These are phyloP conservation scores for Martes martes DNA, from an alignment of 2,113 vertebrate species.

Conservation along the genomic window DNA sequence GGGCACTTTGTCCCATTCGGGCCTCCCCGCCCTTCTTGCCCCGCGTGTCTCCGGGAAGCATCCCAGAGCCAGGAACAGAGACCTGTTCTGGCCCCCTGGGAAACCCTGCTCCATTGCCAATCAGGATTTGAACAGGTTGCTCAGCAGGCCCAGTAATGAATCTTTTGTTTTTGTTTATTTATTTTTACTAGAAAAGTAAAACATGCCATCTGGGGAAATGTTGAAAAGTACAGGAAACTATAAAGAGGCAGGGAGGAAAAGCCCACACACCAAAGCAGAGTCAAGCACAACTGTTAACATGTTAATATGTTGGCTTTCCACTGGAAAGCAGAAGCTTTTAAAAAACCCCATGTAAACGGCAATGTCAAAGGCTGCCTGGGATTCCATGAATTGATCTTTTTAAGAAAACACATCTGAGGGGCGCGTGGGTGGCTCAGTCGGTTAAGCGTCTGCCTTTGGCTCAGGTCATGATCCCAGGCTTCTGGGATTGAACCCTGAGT, in stretches of 20 bases:
- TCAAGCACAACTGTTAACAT: not conserved
- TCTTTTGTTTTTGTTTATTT: conserved; percentile 53
- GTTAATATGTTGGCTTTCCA: not conserved
- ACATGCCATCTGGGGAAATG: conserved; percentile 27
- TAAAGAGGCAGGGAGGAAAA: not conserved
- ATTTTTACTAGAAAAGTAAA: conserved; percentile 35
- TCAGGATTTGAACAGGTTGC: conserved; percentile 56
- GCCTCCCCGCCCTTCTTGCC: not conserved
- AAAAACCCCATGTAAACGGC: not conserved
- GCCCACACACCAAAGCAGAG: not conserved
- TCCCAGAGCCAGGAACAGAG: not conserved
- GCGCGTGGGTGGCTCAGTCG: not conserved
- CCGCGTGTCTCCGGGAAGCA: not conserved
- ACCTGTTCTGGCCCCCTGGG: not conserved
- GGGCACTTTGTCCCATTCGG: not conserved
- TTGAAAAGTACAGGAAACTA: not conserved
- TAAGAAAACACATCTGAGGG: conserved; percentile 7
- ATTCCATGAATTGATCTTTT: not conserved
- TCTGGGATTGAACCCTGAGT: no score
- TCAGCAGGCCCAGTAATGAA: not conserved
- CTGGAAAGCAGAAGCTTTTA: not conserved
- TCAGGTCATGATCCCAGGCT: no score
- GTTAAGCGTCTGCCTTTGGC: not conserved
- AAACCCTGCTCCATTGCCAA: not conserved
- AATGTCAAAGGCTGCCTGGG: conserved; percentile 19